These are phyloP conservation scores for Saiga tatarica DNA, from an alignment of 2,113 vertebrate species.

Conservation along the genomic window DNA sequence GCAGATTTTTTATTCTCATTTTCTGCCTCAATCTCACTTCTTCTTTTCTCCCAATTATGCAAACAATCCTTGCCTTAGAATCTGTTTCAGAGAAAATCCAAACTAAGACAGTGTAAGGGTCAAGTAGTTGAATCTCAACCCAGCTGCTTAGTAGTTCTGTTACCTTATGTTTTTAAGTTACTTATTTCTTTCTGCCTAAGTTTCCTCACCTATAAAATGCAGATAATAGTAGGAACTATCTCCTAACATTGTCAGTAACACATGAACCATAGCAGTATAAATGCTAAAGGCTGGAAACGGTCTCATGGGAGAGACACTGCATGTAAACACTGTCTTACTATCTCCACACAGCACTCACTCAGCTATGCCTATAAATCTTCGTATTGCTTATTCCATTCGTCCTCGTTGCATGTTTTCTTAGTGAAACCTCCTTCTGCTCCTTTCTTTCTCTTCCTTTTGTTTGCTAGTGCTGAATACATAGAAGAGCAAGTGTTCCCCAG, in stretches of 20 bases:
- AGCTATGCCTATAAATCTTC: background rate
- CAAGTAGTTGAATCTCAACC: background rate
- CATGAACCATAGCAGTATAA: background rate
- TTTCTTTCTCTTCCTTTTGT: constrained; percentile 7
- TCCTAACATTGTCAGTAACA: background rate
- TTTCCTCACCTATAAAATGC: background rate
- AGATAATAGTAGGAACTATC: background rate
- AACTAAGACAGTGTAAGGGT: background rate
- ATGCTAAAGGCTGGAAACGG: background rate
- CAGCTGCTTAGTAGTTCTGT: background rate
- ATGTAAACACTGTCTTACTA: background rate
- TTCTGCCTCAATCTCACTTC: background rate
- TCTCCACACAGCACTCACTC: background rate
- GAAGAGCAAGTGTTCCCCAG: background rate
- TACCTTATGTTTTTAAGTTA: background rate
- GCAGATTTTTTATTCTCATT: background rate
- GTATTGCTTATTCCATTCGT: background rate
- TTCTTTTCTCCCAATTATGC: background rate
- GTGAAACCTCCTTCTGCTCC: background rate
- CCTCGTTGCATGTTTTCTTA: background rate
- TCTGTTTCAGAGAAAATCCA: background rate
- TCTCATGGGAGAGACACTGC: background rate
- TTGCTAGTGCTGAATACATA: background rate
- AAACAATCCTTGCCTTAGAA: background rate
- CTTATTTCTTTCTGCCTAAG: background rate